Evolutionary conservation across 2,113 vertebrate species (phyloP).

Genomic region (Apistogramma diplotaenia): DNA sequence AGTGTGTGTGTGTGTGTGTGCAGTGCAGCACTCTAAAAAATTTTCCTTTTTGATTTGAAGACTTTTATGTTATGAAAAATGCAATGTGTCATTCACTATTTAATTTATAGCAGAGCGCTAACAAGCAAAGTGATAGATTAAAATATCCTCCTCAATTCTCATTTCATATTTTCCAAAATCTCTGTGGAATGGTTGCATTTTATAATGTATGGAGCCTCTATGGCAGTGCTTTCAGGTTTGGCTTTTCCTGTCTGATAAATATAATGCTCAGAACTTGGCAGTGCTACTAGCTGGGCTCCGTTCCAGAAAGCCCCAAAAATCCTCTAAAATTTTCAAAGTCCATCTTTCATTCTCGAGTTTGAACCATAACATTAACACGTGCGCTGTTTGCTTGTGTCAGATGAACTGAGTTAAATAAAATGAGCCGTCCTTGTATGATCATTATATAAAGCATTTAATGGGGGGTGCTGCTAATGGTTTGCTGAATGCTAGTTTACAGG

Average conservation of each 20-base stretch:
- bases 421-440: conserved; percentile 53
- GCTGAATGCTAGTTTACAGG: conserved; percentile 28
- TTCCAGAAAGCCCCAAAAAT: conserved; percentile 62
- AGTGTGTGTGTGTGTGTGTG: background rate
- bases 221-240: conserved; percentile 53
- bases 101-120: background rate
- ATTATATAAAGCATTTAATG: conserved; percentile 53
- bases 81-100: background rate
- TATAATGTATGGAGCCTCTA: conserved; percentile 27
- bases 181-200: conserved; percentile 39
- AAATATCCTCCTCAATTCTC: conserved; percentile 33
- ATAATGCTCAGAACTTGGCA: conserved; percentile 61
- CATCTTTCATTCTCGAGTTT: conserved; percentile 56
- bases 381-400: conserved; percentile 44
- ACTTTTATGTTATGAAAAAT: background rate
- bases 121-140: conserved; percentile 30
- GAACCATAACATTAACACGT: conserved; percentile 60
- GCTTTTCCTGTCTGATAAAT: conserved; percentile 57
- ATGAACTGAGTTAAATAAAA: conserved; percentile 65
- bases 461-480: conserved; percentile 47
- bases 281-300: conserved; percentile 50
- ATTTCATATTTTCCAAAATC: conserved; percentile 39
- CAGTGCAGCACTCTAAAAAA: background rate
- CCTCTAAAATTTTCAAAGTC: conserved; percentile 51
- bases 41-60: background rate